phyloP scores from a whole-genome alignment of 2,888 invertebrate species.

The Elmis aenea region DNA sequence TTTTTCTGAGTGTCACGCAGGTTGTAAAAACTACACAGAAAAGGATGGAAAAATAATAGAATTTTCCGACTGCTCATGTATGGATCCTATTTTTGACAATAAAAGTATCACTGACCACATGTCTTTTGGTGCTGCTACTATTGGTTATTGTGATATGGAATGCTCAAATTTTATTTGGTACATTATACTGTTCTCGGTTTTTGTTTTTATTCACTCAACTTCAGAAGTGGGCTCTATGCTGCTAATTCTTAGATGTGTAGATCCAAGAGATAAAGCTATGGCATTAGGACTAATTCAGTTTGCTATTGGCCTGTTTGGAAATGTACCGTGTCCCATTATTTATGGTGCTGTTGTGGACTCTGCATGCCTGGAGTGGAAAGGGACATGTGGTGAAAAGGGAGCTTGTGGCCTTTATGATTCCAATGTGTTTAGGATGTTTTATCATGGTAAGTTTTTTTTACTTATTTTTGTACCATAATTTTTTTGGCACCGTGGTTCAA shows the following conservation, averaged over 20 bases:
- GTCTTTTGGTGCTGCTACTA: conserved; percentile 55
- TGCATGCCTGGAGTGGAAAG: conserved; percentile 83
- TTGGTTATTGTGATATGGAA: conserved; percentile 75
- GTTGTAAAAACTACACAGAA: conserved; percentile 63
- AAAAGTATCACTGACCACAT: conserved; percentile 25
- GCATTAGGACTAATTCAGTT: conserved; percentile 90
- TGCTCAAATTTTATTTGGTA: conserved; percentile 78
- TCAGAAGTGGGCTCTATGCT: conserved; percentile 90
- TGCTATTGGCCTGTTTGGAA: conserved; percentile 88
- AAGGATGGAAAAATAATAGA: conserved; percentile 55
- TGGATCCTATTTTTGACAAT: conserved; percentile 28
- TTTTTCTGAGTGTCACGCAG: conserved; percentile 86
- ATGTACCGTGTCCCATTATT: conserved; percentile 92
- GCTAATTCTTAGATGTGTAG: conserved; percentile 84
- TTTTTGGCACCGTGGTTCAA: too few relatives aligned
- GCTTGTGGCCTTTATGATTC: conserved; percentile 87
- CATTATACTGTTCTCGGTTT: conserved; percentile 75
- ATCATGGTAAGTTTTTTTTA: conserved; percentile 61
- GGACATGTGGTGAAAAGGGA: conserved; percentile 72
- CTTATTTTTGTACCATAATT: too few relatives aligned
- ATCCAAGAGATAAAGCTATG: conserved; percentile 91
- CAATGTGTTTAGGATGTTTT: conserved; percentile 75
- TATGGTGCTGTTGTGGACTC: conserved; percentile 91
- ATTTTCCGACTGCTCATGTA: conserved; percentile 53
- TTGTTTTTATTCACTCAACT: conserved; percentile 89